These are phyloP conservation scores for Syrrhaptes paradoxus DNA, from an alignment of 2,113 vertebrate species.

Conservation along the genomic window DNA sequence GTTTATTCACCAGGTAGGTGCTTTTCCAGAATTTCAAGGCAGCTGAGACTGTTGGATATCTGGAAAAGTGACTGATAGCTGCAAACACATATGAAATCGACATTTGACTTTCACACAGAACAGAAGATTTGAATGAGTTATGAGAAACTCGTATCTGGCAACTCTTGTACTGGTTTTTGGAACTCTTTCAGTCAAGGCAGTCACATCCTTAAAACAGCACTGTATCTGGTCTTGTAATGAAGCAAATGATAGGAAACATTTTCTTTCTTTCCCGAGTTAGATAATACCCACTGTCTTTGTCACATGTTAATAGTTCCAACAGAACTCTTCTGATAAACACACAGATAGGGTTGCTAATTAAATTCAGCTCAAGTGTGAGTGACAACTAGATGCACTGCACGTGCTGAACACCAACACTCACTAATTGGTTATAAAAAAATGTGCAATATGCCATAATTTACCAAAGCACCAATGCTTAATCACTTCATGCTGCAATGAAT, in stretches of 20 bases:
- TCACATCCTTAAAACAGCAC: not conserved
- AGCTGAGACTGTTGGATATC: not conserved
- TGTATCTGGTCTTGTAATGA: not conserved
- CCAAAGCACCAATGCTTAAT: conserved; percentile 41
- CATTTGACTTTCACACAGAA: conserved; percentile 17
- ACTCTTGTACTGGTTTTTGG: not conserved
- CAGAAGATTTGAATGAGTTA: not conserved
- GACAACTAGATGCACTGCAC: not conserved
- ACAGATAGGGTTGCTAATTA: not conserved
- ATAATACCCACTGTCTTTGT: not conserved
- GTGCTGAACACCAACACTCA: not conserved
- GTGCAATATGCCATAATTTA: conserved; percentile 13
- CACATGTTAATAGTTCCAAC: not conserved
- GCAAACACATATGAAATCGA: not conserved
- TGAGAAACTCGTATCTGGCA: not conserved
- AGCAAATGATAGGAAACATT: not conserved
- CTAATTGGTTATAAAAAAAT: conserved; percentile 33
- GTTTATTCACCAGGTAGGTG: not conserved
- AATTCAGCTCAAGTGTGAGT: not conserved
- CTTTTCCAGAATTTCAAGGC: not conserved
- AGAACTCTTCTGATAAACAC: not conserved
- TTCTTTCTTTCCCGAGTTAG: not conserved
- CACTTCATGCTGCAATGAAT: conserved; percentile 34
- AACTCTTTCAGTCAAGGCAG: not conserved
- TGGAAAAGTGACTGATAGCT: not conserved